Evolutionary conservation across 1,140 invertebrate genomes (phyloP), one percentile per base, ranked within the genome.

Genomic region (Antheraea mylitta): DNA sequence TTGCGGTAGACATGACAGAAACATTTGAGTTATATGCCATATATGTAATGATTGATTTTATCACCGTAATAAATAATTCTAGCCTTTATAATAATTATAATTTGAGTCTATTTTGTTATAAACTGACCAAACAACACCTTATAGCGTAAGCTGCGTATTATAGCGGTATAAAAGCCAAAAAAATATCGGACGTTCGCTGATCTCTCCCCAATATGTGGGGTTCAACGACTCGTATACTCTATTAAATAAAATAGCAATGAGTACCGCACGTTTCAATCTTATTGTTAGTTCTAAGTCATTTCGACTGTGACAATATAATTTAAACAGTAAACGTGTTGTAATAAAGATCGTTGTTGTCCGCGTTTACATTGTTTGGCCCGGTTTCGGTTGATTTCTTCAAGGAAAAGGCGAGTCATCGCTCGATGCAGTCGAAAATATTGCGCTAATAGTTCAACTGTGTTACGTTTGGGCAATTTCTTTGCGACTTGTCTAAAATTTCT

Each of bases 171-270:
- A 58, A 68, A 48, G 37, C 71, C 68, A 80, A 82, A 82, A 82
- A 80, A 72, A 59, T 53, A 69, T 70, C 70, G 65, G 69, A 53
- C 66, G 59, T 70, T 69, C 69, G 70, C 64, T 62, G 64, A 74
- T 73, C 66, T 65, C 42, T 66, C 70, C 67, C 38, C 67, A 71
- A 77, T 69, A 68, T 73, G 62, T 71, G 45, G 62, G 68, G 85
- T 79, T 85, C 82, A 82, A 74, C 72, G 82, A 85, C 81, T 69
- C 73, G 22, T 68, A 59, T 77, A 78, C 76, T 76, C 70, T 74
- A 79, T 78, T 80, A 83, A 80, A 85, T 82, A 81, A 83, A 85
- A 81, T 82, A 78, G 75, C 74, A 74, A 74, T 78, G 67, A 74
- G 74, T 70, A 70, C 69, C 66, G 66, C 71, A 78, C 75, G 80